Percentiles rank a stretch among this genome's conserved stretches.
These are phyloP conservation scores for Lineus longissimus DNA, from an alignment of 1,140 invertebrate genomes.

Conservation along the genomic window DNA sequence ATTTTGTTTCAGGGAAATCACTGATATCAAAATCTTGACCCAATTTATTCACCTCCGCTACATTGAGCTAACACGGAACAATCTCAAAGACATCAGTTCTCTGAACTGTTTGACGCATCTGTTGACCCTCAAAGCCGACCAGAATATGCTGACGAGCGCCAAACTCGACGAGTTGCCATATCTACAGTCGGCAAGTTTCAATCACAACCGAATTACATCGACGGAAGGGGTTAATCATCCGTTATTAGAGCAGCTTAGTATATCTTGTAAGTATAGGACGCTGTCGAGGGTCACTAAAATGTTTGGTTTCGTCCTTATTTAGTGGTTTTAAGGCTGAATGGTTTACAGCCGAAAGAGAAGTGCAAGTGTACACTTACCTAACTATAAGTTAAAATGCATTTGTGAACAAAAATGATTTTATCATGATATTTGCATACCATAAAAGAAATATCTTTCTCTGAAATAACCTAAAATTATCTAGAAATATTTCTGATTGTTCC, in stretches of 20 bases:
- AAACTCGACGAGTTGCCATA: slow-evolving; percentile 51
- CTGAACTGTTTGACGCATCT: slow-evolving; percentile 49
- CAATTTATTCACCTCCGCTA: slow-evolving; percentile 51
- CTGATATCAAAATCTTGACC: slow-evolving; percentile 45
- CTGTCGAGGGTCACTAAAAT: no score
- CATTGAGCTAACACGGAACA: slow-evolving; percentile 50
- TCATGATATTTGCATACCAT: no score
- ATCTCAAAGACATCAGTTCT: slow-evolving; percentile 45
- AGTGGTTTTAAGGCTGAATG: no score
- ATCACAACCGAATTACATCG: slow-evolving; percentile 46
- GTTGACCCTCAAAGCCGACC: slow-evolving; percentile 50
- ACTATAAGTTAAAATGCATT: no score
- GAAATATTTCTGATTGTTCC: no score
- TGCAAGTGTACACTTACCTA: no score
- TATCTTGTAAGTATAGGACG: slow-evolving; percentile 46
- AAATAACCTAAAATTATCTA: no score
- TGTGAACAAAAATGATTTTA: no score
- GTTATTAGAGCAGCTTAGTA: slow-evolving; percentile 47
- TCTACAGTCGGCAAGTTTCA: slow-evolving; percentile 49
- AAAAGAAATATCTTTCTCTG: no score
- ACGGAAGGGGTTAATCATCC: slow-evolving; percentile 50
- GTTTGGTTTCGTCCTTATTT: no score
- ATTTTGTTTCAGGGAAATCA: slow-evolving; percentile 41
- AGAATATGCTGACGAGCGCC: slow-evolving; percentile 44
- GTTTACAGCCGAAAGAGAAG: no score